These are phyloP conservation scores for Eptatretus atami DNA, from an alignment of 2,797 vertebrate genomes.

Conservation along the genomic window DNA sequence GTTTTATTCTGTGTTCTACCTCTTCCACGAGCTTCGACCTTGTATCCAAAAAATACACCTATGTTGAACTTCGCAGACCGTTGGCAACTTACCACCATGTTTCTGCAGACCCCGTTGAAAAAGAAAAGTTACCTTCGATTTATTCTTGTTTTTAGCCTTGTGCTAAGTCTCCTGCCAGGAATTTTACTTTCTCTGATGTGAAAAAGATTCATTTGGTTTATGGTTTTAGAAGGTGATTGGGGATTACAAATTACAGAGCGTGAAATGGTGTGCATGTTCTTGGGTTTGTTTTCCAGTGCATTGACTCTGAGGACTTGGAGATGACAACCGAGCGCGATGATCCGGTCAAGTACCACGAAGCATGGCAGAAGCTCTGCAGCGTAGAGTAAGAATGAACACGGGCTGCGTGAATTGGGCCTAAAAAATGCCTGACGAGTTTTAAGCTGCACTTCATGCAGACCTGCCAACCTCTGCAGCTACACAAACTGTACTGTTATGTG, in stretches of 20 bases:
- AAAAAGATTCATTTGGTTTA: no score
- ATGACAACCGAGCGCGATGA: constrained; percentile 29
- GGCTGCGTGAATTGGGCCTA: background rate
- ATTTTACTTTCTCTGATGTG: constrained; percentile 6
- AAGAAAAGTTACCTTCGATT: no score
- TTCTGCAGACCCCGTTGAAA: background rate
- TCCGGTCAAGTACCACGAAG: constrained; percentile 63
- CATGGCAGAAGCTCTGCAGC: constrained; percentile 78
- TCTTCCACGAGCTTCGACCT: no score
- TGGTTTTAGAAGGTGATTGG: no score
- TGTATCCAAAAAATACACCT: background rate
- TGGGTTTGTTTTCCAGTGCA: constrained; percentile 23
- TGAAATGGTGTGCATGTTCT: constrained; percentile 5
- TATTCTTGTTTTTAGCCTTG: background rate
- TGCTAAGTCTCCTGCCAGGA: background rate
- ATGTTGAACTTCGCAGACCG: background rate
- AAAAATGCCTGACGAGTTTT: no score
- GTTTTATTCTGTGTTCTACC: background rate
- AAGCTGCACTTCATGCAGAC: no score
- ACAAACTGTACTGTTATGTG: no score
- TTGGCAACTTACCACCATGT: background rate
- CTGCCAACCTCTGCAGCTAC: no score
- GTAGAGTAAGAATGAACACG: constrained; percentile 27
- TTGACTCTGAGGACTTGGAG: constrained; percentile 65
- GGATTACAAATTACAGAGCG: background rate